Conservation (phyloP, 2,888 invertebrate genomes). For the Caenorhabditis sulstoni region DNA sequence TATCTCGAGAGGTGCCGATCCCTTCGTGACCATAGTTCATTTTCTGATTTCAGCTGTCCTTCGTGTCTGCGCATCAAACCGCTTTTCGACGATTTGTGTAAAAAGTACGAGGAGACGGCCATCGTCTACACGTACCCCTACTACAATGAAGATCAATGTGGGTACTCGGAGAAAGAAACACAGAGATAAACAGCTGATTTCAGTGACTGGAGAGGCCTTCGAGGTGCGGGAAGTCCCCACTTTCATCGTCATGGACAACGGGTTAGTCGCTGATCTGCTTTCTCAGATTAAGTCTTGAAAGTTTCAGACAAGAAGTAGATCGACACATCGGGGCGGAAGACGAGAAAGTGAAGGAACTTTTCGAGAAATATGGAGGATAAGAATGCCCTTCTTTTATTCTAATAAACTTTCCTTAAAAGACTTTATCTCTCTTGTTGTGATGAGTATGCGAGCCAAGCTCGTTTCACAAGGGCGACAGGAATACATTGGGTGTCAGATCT, state of each 20-base stretch:
- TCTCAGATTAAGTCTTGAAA: neutral
- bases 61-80: conserved; percentile 43
- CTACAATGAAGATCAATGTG: conserved; percentile 49
- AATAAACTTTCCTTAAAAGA: neutral
- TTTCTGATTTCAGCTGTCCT: conserved; percentile 29
- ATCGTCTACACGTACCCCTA: conserved; percentile 44
- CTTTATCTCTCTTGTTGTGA: no score
- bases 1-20: conserved; percentile 32
- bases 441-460: no score
- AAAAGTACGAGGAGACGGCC: conserved; percentile 49
- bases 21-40: conserved; percentile 2
- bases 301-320: conserved; percentile 41
- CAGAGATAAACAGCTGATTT: conserved; percentile 3
- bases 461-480: no score
- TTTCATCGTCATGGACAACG: conserved; percentile 51
- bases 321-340: conserved; percentile 43
- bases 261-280: no score
- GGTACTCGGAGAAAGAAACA: neutral
- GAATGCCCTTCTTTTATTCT: neutral
- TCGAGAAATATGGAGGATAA: conserved; percentile 34
- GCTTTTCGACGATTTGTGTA: conserved; percentile 51
- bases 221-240: conserved; percentile 36
- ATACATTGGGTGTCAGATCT: no score
- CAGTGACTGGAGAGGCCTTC: conserved; percentile 52
- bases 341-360: conserved; percentile 41